Conservation (phyloP, 2,797 vertebrate genomes). For the Micromesistius poutassou region DNA sequence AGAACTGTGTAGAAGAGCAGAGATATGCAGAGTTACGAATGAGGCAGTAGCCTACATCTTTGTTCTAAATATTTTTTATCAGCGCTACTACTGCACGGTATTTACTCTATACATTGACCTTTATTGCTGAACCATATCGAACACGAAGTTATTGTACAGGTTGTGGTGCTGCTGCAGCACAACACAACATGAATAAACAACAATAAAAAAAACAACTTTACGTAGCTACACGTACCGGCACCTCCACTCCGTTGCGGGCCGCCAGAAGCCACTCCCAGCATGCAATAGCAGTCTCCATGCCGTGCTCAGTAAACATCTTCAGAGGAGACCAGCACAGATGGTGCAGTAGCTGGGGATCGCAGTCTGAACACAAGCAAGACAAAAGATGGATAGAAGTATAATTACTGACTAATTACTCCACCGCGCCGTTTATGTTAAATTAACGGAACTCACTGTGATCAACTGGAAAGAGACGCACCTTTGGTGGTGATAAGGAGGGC, state of each 20-base stretch:
- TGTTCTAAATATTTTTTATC: neutral
- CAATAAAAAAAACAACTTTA: neutral
- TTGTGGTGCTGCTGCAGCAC: neutral
- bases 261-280: conserved; percentile 99
- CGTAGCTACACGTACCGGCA: conserved; percentile 78
- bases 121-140: too few species aligned
- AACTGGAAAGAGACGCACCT: conserved; percentile 64
- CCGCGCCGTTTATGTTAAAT: neutral
- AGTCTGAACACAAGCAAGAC: conserved; percentile 71
- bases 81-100: neutral
- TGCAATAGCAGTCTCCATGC: conserved; percentile 94
- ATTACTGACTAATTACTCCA: neutral
- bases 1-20: too few species aligned
- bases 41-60: neutral
- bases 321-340: conserved; percentile 95
- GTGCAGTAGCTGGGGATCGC: conserved; percentile 89
- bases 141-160: neutral
- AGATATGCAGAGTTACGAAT: neutral
- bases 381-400: neutral
- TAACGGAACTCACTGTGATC: neutral
- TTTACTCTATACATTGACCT: neutral
- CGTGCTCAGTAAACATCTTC: conserved; percentile 92
- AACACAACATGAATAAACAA: neutral
- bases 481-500: conserved; percentile 91
- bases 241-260: conserved; percentile 89